Conservation (phyloP, 2,797 vertebrate species). For the Takifugu ocellatus region DNA sequence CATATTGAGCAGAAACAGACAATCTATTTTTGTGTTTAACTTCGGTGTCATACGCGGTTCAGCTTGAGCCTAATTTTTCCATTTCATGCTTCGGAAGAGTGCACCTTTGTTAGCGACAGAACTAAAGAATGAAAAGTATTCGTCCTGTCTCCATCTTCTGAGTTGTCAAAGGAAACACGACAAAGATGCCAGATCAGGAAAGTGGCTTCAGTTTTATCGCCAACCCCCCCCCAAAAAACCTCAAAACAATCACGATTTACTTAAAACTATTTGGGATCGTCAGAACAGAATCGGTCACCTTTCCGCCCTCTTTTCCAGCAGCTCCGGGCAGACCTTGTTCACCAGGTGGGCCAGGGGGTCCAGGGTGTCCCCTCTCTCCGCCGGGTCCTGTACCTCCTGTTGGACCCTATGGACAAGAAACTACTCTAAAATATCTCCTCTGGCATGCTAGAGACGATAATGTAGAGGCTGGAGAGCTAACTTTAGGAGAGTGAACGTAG, state of each 20-base stretch:
- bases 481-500: background rate
- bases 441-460: background rate
- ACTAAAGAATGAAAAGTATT: no score
- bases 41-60: no score
- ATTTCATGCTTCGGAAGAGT: no score
- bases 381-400: slow-evolving; percentile 95
- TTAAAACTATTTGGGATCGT: background rate
- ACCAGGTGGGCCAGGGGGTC: slow-evolving; percentile 93
- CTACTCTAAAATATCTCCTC: background rate
- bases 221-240: background rate
- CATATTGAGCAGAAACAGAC: slow-evolving; percentile 5
- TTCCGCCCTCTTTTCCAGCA: slow-evolving; percentile 97
- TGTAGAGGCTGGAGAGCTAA: background rate
- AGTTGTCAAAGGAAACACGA: no score
- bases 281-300: slow-evolving; percentile 74
- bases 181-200: background rate
- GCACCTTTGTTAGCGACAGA: no score
- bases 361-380: slow-evolving; percentile 95
- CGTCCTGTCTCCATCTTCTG: no score
- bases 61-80: no score
- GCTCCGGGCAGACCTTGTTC: slow-evolving; percentile 96
- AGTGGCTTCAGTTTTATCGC: background rate
- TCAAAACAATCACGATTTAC: background rate
- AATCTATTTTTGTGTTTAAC: background rate
- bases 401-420: slow-evolving; percentile 79